Conservation (phyloP, 2,888 invertebrate genomes). For the Drosophila limbata region DNA sequence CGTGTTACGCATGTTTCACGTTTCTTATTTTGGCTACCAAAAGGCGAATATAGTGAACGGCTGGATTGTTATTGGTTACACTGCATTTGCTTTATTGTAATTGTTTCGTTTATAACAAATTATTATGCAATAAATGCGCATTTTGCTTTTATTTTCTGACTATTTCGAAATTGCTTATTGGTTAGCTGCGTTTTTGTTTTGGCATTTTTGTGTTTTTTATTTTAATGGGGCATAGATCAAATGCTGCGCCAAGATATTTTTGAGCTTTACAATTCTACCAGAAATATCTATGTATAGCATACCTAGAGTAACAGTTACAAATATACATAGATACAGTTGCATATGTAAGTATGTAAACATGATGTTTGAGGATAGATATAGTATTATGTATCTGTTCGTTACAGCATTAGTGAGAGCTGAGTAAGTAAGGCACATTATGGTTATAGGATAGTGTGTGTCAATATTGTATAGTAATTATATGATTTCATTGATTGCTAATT, state of each 20-base stretch:
- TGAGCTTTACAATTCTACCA: slow-evolving; percentile 13
- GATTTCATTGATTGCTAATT: slow-evolving; percentile 73
- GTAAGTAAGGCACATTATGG: slow-evolving; percentile 68
- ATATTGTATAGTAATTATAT: slow-evolving; percentile 33
- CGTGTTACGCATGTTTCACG: slow-evolving; percentile 12
- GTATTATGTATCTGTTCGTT: slow-evolving; percentile 8
- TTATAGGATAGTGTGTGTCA: slow-evolving; percentile 9
- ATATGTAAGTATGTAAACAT: slow-evolving; percentile 6
- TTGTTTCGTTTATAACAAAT: slow-evolving; percentile 57
- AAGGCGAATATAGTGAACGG: slow-evolving; percentile 6
- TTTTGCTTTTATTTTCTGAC: slow-evolving; percentile 15
- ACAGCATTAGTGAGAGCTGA: slow-evolving; percentile 40
- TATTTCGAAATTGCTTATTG: slow-evolving; percentile 25
- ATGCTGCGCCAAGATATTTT: slow-evolving; percentile 29
- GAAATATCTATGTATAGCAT: neutral
- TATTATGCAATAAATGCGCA: slow-evolving; percentile 55
- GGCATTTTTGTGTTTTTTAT: slow-evolving; percentile 5
- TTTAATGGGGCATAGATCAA: slow-evolving; percentile 28
- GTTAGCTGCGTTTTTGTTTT: slow-evolving; percentile 4
- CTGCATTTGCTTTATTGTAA: slow-evolving; percentile 63
- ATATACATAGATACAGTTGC: slow-evolving; percentile 11
- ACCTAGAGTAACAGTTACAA: slow-evolving; percentile 16
- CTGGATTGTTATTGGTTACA: slow-evolving; percentile 32
- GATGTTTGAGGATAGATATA: slow-evolving; percentile 15
- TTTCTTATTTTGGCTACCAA: slow-evolving; percentile 1